Evolutionary conservation across 2,888 invertebrate species (phyloP).

Genomic region (Limnephilus lunatus): DNA sequence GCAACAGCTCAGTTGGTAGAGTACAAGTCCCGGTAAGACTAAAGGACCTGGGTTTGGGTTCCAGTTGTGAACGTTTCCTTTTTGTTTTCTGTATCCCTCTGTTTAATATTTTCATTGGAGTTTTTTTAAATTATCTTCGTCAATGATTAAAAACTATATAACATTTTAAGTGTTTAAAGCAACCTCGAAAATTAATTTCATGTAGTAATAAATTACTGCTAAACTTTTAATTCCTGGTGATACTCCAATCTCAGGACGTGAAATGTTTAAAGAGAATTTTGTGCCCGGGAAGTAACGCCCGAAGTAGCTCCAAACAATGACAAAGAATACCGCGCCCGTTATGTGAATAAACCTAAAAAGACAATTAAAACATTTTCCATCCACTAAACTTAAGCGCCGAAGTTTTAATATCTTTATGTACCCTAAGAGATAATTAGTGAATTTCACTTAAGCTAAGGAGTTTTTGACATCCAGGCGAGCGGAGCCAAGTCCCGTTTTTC

Average conservation of each 20-base stretch:
- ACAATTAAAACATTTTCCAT: constrained; percentile 62
- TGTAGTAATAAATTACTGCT: not conserved
- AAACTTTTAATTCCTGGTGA: not conserved
- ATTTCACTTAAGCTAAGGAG: constrained; percentile 60
- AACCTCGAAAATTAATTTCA: too few relatives aligned
- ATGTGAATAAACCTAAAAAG: constrained; percentile 49
- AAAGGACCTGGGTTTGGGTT: too few relatives aligned
- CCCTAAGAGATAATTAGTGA: constrained; percentile 62
- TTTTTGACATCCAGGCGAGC: constrained; percentile 41
- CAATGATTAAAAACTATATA: too few relatives aligned
- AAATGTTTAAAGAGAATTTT: not conserved
- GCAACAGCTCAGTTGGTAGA: too few relatives aligned
- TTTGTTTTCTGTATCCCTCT: too few relatives aligned
- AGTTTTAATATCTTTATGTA: constrained; percentile 65
- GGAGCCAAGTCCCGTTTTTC: constrained; percentile 25
- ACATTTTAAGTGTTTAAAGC: too few relatives aligned
- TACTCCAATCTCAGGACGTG: not conserved
- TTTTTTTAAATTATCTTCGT: too few relatives aligned
- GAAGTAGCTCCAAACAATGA: constrained; percentile 9
- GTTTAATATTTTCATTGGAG: too few relatives aligned
- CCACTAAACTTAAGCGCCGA: constrained; percentile 56
- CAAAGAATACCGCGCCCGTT: constrained; percentile 12
- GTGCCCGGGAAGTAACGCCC: not conserved
- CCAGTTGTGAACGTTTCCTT: too few relatives aligned
- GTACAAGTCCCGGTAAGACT: too few relatives aligned